A percentile compares a stretch with the other conserved stretches of the same genome.
Conservation (phyloP, 2,888 invertebrate genomes). For the Lochmaea capreae region DNA sequence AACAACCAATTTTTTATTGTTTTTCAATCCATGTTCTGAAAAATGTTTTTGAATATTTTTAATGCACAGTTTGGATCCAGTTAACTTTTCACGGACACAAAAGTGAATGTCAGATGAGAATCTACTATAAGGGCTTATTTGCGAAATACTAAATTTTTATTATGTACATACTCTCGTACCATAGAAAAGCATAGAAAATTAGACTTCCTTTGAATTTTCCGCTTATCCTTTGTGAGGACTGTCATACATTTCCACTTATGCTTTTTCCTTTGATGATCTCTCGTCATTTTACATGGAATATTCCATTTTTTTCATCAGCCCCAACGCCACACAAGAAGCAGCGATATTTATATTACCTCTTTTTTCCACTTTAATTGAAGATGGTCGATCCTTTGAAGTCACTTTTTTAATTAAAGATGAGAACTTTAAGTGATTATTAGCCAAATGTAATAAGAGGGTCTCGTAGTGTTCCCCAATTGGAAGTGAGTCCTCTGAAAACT, state of each 20-base stretch:
- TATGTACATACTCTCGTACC: conserved; percentile 4
- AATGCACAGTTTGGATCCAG: background rate
- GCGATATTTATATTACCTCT: conserved; percentile 27
- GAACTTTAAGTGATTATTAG: conserved; percentile 35
- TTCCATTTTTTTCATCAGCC: conserved; percentile 14
- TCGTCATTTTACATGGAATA: background rate
- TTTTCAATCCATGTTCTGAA: too few species aligned
- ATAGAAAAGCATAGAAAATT: conserved; percentile 19
- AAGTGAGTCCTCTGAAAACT: conserved; percentile 29
- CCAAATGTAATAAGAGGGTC: conserved; percentile 31
- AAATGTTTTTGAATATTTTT: too few species aligned
- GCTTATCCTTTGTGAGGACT: conserved; percentile 18
- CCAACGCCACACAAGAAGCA: conserved; percentile 16
- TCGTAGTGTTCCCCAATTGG: conserved; percentile 24
- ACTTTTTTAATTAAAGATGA: conserved; percentile 35
- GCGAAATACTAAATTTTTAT: conserved; percentile 9
- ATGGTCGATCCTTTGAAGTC: conserved; percentile 31
- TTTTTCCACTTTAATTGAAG: conserved; percentile 22
- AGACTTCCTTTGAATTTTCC: conserved; percentile 11
- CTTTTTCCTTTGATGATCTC: conserved; percentile 18
- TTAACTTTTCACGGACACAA: background rate
- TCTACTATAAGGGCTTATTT: conserved; percentile 6
- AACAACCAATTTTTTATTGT: too few species aligned
- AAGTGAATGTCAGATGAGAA: background rate
- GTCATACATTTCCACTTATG: conserved; percentile 21